phyloP scores from a whole-genome alignment of 2,797 vertebrate species.

The Micromesistius poutassou region DNA sequence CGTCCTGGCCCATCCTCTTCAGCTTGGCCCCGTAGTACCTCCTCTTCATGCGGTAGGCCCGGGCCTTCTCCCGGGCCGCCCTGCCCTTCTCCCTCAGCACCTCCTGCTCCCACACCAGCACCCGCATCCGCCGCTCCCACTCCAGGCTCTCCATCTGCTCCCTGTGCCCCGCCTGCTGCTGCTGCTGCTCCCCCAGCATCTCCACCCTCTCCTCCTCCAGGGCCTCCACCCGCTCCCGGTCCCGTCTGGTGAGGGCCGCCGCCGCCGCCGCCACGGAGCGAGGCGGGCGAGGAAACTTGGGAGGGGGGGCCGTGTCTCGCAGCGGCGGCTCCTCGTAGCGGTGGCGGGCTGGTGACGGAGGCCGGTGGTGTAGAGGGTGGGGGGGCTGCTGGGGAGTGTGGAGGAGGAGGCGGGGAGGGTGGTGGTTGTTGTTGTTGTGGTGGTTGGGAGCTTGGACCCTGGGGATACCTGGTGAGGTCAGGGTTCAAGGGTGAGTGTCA shows the following conservation, averaged over 20 bases:
- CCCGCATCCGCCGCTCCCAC: constrained; percentile 76
- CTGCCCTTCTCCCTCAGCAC: constrained; percentile 70
- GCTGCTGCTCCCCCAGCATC: constrained; percentile 42
- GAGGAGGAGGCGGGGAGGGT: no score
- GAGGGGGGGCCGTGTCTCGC: constrained; percentile 5
- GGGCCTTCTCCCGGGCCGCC: constrained; percentile 68
- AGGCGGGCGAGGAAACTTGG: constrained; percentile 17
- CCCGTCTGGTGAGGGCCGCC: background rate
- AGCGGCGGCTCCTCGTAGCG: constrained; percentile 23
- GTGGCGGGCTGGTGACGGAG: constrained; percentile 3
- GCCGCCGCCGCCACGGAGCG: constrained; percentile 7
- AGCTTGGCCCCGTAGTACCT: constrained; percentile 74
- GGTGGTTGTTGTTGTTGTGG: background rate
- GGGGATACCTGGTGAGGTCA: background rate
- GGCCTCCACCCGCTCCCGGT: constrained; percentile 37
- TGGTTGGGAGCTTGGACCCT: background rate
- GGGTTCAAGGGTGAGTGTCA: background rate
- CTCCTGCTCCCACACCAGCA: constrained; percentile 73
- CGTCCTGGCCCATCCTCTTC: constrained; percentile 62
- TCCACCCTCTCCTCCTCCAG: constrained; percentile 64
- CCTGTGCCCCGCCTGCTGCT: constrained; percentile 62
- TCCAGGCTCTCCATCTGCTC: constrained; percentile 75
- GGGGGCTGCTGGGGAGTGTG: background rate
- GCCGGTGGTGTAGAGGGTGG: background rate
- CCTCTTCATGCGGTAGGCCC: constrained; percentile 73